Base-by-base conservation (phyloP, 2,797 vertebrate species). In the Melanotaenia nigrans region DNA sequence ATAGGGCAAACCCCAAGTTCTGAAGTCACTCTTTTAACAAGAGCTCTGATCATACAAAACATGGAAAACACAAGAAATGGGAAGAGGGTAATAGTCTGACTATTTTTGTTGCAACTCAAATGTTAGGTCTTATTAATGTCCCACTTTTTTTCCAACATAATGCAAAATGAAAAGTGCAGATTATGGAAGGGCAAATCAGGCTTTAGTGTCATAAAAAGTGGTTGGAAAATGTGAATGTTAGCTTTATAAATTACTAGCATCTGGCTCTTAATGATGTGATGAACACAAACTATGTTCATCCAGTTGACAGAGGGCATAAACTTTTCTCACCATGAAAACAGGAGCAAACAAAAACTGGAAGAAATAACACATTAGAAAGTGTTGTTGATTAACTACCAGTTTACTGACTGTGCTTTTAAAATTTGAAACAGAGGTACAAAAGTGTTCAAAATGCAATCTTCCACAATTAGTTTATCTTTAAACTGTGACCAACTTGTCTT, bases 1-100 rank as follows among this genome's bases (percentile, higher is more conserved):
- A 85, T 85, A 90, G 84, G 87, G 82, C 87, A 86, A 87, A 89
- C 74, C 76, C 85, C 68, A 80, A 77, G 85, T 83, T 89, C 86
- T 90, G 78, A 86, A 84, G 79, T 81, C 74, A 73, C 70, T 75
- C 79, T 75, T 90, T 60, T 88, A 71, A 84, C 78, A 62, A 58
- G 60, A 68, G 68, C 71, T 73, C 57, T 65, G 83, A 87, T 86
- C 73, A 79, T 76, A 86, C 78, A 79, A 87, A 85, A 80, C 73
- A 82, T 53, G 51, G 55, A 40, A 51, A 85, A 83, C 38, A 66
- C 22, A 75, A 80, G 75, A 78, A 82, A 79, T 62, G 18, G 18
- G 42, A 65, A 65, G 65, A 85, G 70, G 74, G 85, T 85, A 87
- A 87, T 84, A 67, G 79, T 81, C 83, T 35, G 60, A 30, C 71